Base-by-base conservation (phyloP, 1,140 invertebrate genomes). In the Drosophila tropicalis region DNA sequence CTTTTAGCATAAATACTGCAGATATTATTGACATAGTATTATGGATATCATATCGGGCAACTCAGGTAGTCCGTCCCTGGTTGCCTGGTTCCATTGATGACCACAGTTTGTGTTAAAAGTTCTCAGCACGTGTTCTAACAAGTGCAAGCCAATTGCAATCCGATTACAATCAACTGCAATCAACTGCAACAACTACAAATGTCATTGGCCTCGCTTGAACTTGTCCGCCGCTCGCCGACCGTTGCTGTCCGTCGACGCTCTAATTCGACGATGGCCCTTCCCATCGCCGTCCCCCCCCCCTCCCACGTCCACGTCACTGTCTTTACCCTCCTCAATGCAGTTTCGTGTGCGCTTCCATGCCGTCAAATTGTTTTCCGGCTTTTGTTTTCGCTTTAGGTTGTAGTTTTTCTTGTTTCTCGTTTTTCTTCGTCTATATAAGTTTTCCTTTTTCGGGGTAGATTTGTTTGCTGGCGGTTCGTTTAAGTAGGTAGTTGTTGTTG, bases 321-420 rank as follows among this genome's bases (percentile, higher is more conserved):
- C 13, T n/a, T 57, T 56, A 29, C 47, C 22, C 17, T 39, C 39
- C 19, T 44, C 15, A 25, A 39, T 63, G 54, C 64, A 64, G 40
- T 76, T 22, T 61, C 32, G 10, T 60, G 56, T 34, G 61, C 65
- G 34, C 36, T 62, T 32, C 58, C 41, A 67, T 76, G 57, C 83
- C 79, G 64, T 89, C 84, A 87, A 87, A 87, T 87, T 83, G 84
- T 83, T 87, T 86, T 89, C 80, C 83, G 84, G 84, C 79, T 89
- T 87, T 87, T 83, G 76, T 87, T 87, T 86, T 86, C 62, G 39
- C 64, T 79, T 68, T 81, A 65, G 13, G 40, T 70, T 67, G 55
- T 47, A 51, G 32, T 47, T 51, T 58, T 51, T 12, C 34, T 10
- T 58, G 39, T 57, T 64, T 55, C 22, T 36, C 34, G 34, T 36